phyloP scores from a whole-genome alignment of 30 jellyfish, hydroid and myxozoan species.

The Nemopilema nomurai region DNA sequence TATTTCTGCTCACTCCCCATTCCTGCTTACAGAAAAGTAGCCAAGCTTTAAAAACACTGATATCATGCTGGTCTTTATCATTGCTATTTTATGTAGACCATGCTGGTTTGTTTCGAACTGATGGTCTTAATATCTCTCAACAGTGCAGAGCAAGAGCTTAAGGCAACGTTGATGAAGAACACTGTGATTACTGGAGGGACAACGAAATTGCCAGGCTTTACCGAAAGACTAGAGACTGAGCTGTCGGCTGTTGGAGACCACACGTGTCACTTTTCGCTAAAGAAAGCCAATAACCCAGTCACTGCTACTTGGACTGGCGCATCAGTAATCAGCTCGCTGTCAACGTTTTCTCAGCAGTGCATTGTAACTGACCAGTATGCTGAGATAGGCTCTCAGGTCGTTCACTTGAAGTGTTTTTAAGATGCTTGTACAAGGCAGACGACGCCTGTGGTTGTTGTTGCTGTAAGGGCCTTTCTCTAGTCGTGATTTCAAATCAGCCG shows the following conservation, averaged over 20 bases:
- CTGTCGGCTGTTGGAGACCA: conserved; percentile 26
- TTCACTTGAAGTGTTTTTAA: conserved; percentile 79
- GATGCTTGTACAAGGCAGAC: neutral
- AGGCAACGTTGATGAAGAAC: conserved; percentile 53
- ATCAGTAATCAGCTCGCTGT: conserved; percentile 80
- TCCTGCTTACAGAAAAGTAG: too few relatives aligned
- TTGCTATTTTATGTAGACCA: too few relatives aligned
- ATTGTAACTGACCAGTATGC: conserved; percentile 90
- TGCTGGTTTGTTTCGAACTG: too few relatives aligned
- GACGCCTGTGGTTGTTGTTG: neutral
- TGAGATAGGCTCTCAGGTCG: conserved; percentile 81
- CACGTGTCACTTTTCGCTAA: conserved; percentile 37
- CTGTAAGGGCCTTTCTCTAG: too few relatives aligned
- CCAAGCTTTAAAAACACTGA: too few relatives aligned
- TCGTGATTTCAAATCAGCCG: too few relatives aligned
- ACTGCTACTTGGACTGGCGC: conserved; percentile 99
- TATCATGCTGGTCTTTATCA: too few relatives aligned
- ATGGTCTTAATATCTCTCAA: too few relatives aligned
- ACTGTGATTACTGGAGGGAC: conserved; percentile 92
- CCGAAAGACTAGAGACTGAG: conserved; percentile 75
- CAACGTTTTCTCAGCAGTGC: conserved; percentile 84
- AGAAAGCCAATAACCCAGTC: conserved; percentile 73
- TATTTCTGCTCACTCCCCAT: too few relatives aligned
- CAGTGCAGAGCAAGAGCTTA: conserved; percentile 78
- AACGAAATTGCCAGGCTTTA: conserved; percentile 72